Evolutionary conservation across 2,888 invertebrate species (phyloP).

Genomic region (Scaptomyza polygonia): DNA sequence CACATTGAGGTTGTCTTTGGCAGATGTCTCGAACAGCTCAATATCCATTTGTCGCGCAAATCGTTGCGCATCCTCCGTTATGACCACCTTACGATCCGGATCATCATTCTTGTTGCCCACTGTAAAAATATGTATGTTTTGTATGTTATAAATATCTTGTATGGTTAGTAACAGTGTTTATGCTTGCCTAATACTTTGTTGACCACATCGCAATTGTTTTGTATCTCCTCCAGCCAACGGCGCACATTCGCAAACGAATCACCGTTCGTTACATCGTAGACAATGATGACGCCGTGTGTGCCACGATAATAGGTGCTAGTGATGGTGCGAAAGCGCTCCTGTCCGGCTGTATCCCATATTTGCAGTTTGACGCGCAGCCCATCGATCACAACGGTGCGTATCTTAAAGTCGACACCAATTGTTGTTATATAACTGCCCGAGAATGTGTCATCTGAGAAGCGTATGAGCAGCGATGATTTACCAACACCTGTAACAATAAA

Average conservation of each 20-base stretch:
- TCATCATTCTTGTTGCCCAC: slow-evolving; percentile 99
- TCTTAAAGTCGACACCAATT: slow-evolving; percentile 99
- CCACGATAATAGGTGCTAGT: slow-evolving; percentile 99
- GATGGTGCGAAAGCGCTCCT: slow-evolving; percentile 98
- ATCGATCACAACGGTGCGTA: slow-evolving; percentile 96
- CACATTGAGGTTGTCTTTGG: slow-evolving; percentile 99
- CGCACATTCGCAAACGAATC: slow-evolving; percentile 99
- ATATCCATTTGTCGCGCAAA: slow-evolving; percentile 99
- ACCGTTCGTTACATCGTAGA: slow-evolving; percentile 99
- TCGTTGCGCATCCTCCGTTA: slow-evolving; percentile 97
- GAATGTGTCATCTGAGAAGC: slow-evolving; percentile 99
- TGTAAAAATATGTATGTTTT: slow-evolving; percentile 74
- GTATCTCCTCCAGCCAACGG: slow-evolving; percentile 99
- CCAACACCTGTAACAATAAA: slow-evolving; percentile 92
- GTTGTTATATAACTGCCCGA: slow-evolving; percentile 99
- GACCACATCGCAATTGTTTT: slow-evolving; percentile 99
- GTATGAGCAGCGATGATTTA: slow-evolving; percentile 97
- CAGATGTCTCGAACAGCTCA: slow-evolving; percentile 98
- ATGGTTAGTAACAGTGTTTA: neutral
- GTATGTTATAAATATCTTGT: neutral
- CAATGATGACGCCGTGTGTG: slow-evolving; percentile 99
- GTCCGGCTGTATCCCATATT: slow-evolving; percentile 99
- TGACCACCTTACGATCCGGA: slow-evolving; percentile 96
- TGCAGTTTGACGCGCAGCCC: slow-evolving; percentile 96
- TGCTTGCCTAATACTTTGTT: slow-evolving; percentile 96